Conservation (phyloP, 1,140 invertebrate genomes). For the Plodia interpunctella region DNA sequence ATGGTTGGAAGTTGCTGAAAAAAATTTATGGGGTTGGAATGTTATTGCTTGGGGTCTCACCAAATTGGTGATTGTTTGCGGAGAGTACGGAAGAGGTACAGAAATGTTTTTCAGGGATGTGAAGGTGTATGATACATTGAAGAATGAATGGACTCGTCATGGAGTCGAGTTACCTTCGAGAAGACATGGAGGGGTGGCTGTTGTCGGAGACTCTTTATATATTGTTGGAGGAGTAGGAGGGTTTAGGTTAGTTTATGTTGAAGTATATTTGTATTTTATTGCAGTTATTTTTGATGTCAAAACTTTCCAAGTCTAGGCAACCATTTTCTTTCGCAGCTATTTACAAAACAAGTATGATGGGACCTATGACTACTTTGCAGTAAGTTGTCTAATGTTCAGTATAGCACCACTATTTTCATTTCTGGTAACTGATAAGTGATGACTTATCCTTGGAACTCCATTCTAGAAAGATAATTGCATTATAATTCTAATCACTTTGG, state of each 20-base stretch:
- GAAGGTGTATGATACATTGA: slow-evolving; percentile 54
- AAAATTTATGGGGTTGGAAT: slow-evolving; percentile 64
- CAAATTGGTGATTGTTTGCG: slow-evolving; percentile 52
- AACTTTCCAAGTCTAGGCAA: too few species aligned
- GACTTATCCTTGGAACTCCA: too few species aligned
- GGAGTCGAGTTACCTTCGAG: slow-evolving; percentile 48
- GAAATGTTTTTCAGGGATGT: slow-evolving; percentile 55
- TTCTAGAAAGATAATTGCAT: too few species aligned
- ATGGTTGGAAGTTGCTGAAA: slow-evolving; percentile 57
- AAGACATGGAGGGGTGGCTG: slow-evolving; percentile 50
- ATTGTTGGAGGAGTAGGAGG: slow-evolving; percentile 61
- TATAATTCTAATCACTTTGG: too few species aligned
- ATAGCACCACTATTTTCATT: too few species aligned
- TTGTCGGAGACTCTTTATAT: slow-evolving; percentile 47
- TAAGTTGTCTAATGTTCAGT: not conserved
- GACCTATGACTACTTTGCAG: not conserved
- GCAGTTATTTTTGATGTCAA: too few species aligned
- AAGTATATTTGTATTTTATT: not conserved
- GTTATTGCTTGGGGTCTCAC: slow-evolving; percentile 42
- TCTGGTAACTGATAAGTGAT: too few species aligned
- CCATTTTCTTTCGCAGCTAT: too few species aligned
- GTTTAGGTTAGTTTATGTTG: slow-evolving; percentile 48
- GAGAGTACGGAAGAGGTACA: slow-evolving; percentile 55
- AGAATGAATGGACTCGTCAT: slow-evolving; percentile 50
- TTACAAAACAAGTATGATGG: too few species aligned